These are phyloP conservation scores for Arenaria interpres DNA, from an alignment of 2,113 vertebrate species.

Conservation along the genomic window DNA sequence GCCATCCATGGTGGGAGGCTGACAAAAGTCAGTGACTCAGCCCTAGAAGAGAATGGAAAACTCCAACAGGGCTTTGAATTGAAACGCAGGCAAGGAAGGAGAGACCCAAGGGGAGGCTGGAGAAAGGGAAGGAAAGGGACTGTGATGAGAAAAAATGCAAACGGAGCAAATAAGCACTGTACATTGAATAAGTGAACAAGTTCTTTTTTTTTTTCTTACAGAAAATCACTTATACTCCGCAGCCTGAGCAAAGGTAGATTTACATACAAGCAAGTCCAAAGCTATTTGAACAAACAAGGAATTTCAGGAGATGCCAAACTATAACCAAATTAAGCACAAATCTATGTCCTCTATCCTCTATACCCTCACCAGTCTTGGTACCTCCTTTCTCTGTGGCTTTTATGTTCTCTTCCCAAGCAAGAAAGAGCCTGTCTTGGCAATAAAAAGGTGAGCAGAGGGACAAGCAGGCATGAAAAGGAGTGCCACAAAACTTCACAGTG, in stretches of 20 bases:
- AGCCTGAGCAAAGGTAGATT: background rate
- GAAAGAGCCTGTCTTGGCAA: background rate
- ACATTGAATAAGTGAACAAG: background rate
- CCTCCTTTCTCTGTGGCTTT: background rate
- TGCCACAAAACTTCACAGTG: background rate
- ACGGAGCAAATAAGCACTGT: background rate
- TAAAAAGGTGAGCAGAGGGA: background rate
- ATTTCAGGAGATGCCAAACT: background rate
- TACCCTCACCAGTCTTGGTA: background rate
- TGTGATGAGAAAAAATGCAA: background rate
- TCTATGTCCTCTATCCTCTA: background rate
- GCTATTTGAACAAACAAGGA: background rate
- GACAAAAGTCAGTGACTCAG: constrained; percentile 66
- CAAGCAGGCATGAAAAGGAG: background rate
- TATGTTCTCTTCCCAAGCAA: background rate
- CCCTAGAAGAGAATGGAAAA: constrained; percentile 53
- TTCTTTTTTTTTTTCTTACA: no score
- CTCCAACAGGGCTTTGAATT: constrained; percentile 60
- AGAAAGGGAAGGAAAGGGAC: background rate
- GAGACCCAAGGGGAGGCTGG: constrained; percentile 64
- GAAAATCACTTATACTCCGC: background rate
- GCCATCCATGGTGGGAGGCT: constrained; percentile 52
- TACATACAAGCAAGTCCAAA: background rate
- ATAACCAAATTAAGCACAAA: background rate
- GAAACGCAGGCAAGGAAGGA: constrained; percentile 23